Evolutionary conservation across 1,140 invertebrate species (phyloP), one percentile per base, ranked within the genome.

Genomic region (Ostrea edulis): DNA sequence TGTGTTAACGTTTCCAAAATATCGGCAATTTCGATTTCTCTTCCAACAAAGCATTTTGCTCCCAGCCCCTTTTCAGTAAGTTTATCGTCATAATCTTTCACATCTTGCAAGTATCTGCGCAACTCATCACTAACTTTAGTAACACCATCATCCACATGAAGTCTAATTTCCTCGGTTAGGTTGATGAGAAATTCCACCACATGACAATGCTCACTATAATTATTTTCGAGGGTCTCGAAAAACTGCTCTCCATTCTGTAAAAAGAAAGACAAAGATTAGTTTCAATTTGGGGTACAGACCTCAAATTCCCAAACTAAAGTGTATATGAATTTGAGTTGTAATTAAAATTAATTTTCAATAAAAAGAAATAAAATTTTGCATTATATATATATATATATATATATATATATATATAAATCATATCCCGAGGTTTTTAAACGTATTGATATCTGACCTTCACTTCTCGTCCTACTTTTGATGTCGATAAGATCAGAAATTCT

Each of bases 91-190:
- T 71, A 71, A 3, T 71, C 68, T 71, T 35, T 71, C 25, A 71
- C 12, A 22, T 14, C 14, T 8, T 71, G 22, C 68, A 71, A 35
- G 68, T 71, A 71, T 35, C 29, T 8, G 29, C 68, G 68, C 9
- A 71, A 25, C 8, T 11, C 12, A 14, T 71, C 68, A 17, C 25
- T 25, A 12, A 71, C 29, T 14, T 71, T 71, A 12, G 68, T 71
- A 9, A 25, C 22, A 71, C 68, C 68, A 35, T 71, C 68, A 71
- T 71, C 68, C 12, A 71, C 68, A 71, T 71, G 68, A 71, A 71
- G 68, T 14, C 68, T 9, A 35, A 29, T 29, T 35, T 35, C 68
- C 17, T 71, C 68, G 12, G 68, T 71, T 5, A 71, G 68, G 12
- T 71, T 71, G 68, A 71, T 35, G 68, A 71, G 25, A 12, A 71